Evolutionary conservation across 2,113 vertebrate genomes (phyloP), one percentile per base, ranked within the genome.

Genomic region (Vimba vimba): DNA sequence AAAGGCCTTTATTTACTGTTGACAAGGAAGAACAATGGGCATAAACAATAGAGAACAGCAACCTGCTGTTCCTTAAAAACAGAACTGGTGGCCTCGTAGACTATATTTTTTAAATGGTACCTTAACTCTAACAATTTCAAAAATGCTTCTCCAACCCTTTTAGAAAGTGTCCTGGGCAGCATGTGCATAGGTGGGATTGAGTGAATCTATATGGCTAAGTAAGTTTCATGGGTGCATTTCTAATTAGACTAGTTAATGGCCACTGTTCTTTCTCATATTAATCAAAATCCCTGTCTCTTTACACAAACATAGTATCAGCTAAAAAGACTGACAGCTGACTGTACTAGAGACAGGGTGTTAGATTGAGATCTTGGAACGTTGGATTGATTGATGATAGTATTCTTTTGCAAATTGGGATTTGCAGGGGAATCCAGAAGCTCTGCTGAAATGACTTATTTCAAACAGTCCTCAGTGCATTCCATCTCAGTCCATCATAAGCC

Each of bases 1-100:
- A 85, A 89, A 89, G 82, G 69, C 23, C 79, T 82, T 88, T 84
- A 88, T 89, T 86, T 88, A 86, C 80, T 88, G 82, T 66, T 86
- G 52, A 80, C 79, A 78, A 89, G 75, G 69, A 69, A 66, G 83
- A 84, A 77, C 85, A 64, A 64, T 84, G 43, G 52, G 21, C 57
- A 59, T 57, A 71, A 82, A 77, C 86, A 89, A 86, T 84, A 11
- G 80, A 84, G 81, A 89, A 84, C 86, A 87, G 78, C 82, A 84
- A 83, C 76, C 75, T 45, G 84, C 87, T 89, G 86, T 86, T 86
- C 82, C 43, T 55, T 78, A 47, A 60, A 59, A 27, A 45, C 45
- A 66, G 43, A 52, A 30, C 17, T 13, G 69, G 55, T 86, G 69
- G 64, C 39, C 69, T 39, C 45, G 47, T 62, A 77, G 52, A 52